A percentile compares a stretch with the other conserved stretches of the same genome.
phyloP scores from a whole-genome alignment of 2,113 vertebrate species.

The Nerophis lumbriciformis region DNA sequence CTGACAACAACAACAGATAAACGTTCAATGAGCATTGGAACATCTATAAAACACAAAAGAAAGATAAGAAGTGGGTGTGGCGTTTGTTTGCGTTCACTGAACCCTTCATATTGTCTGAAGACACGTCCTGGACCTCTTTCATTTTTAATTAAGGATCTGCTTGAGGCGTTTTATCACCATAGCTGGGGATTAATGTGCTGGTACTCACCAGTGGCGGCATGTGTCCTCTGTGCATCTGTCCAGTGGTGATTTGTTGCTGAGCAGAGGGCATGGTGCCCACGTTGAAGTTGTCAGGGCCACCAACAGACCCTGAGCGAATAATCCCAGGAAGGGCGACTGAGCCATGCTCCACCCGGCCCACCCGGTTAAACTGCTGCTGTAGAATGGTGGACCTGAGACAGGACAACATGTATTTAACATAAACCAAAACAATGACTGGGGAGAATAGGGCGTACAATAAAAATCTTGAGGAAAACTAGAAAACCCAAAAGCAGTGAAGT shows the following conservation, averaged over 20 bases:
- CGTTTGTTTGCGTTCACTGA: neutral
- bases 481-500: too few relatives aligned
- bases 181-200: neutral
- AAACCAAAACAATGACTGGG: neutral
- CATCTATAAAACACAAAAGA: constrained; percentile 8
- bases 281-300: constrained; percentile 91
- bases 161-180: neutral
- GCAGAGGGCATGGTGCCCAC: constrained; percentile 91
- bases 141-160: neutral
- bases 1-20: constrained; percentile 61
- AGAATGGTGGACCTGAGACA: constrained; percentile 84
- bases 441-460: neutral
- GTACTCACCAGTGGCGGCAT: constrained; percentile 95
- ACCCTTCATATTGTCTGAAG: constrained; percentile 2
- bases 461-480: neutral
- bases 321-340: constrained; percentile 91
- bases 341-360: constrained; percentile 89
- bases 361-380: constrained; percentile 96
- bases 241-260: constrained; percentile 90
- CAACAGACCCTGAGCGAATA: constrained; percentile 90
- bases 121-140: too few relatives aligned
- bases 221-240: constrained; percentile 98
- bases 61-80: constrained; percentile 3
- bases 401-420: neutral
- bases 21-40: constrained; percentile 15